Evolutionary conservation across 2,888 invertebrate genomes (phyloP).

Genomic region (Eupithecia vulgata): DNA sequence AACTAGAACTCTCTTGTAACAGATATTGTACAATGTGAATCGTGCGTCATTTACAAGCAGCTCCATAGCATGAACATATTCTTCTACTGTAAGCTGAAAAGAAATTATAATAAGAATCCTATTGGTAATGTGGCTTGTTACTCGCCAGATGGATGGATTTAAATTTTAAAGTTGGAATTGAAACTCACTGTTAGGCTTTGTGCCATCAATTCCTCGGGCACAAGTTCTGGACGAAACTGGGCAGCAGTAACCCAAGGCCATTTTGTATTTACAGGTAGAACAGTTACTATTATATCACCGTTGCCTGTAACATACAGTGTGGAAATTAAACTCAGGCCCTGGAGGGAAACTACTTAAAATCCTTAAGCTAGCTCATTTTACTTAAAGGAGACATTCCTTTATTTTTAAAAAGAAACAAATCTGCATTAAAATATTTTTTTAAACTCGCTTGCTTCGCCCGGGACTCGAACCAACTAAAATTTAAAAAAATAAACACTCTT

Average conservation of each 20-base stretch:
- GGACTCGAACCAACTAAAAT: too few relatives aligned
- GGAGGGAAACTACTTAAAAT: too few relatives aligned
- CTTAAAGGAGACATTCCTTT: too few relatives aligned
- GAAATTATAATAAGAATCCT: not conserved
- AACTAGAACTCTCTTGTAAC: constrained; percentile 95
- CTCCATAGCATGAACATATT: constrained; percentile 97
- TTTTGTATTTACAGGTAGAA: constrained; percentile 93
- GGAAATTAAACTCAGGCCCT: too few relatives aligned
- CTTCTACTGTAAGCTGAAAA: constrained; percentile 94
- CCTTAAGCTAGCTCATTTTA: too few relatives aligned
- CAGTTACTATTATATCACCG: constrained; percentile 95
- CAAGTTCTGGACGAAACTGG: constrained; percentile 94
- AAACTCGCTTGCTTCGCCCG: too few relatives aligned
- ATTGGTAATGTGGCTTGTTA: not conserved
- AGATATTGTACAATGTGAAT: constrained; percentile 95
- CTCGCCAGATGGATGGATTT: not conserved
- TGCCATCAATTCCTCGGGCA: constrained; percentile 97
- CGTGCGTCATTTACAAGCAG: constrained; percentile 95
- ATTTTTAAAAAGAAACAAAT: too few relatives aligned
- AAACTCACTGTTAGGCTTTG: constrained; percentile 92
- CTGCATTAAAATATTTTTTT: too few relatives aligned
- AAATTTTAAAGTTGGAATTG: not conserved
- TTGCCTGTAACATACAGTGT: constrained; percentile 92
- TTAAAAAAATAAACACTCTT: too few relatives aligned
- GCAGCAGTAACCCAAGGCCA: constrained; percentile 97